Base-by-base conservation (phyloP, 2,113 vertebrate species). In the Hylia prasina region DNA sequence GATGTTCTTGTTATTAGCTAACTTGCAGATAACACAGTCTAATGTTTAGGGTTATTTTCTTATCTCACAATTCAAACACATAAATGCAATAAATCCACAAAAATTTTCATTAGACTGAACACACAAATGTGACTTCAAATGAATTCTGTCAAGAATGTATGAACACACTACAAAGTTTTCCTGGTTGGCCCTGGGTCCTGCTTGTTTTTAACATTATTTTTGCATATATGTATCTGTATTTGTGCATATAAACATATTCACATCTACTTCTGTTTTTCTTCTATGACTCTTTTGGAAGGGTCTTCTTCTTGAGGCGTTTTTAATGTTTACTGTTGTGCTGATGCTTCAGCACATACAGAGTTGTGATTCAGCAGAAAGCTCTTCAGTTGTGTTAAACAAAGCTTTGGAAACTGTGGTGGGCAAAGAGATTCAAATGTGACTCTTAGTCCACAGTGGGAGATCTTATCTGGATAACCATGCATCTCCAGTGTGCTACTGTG, bases 401-500 rank as follows among this genome's bases (percentile, higher is more conserved):
- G 28, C 23, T 68, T 30, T 33, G 76, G 53, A 88, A 90, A 60
- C 14, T 79, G 13, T 23, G 40, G 4, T 9, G 45, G 31, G 45
- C 57, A 42, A 48, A 85, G 70, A 48, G 44, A 28, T 73, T 70
- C 13, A 42, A 75, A 82, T 1, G 2, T 42, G 57, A 19, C 44
- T 31, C 7, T 42, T 51, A 28, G 39, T 50, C 71, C 48, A 64
- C 53, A 89, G 30, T 39, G 25, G 70, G 23, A 37, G 15, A 27
- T 19, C 8, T 8, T 8, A 7, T 22, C 39, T n/a, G 47, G 18
- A 45, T 66, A 45, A 23, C 31, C 5, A 42, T 1, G 0, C 7
- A 76, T 18, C 15, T 88, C 33, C 70, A 42, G 6, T 28, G 5
- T n/a, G 37, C 14, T 25, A 3, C 9, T n/a, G 20, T 23, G 27